These are phyloP conservation scores for Matsumurasca onukii DNA, from an alignment of 1,140 invertebrate genomes.

Conservation along the genomic window DNA sequence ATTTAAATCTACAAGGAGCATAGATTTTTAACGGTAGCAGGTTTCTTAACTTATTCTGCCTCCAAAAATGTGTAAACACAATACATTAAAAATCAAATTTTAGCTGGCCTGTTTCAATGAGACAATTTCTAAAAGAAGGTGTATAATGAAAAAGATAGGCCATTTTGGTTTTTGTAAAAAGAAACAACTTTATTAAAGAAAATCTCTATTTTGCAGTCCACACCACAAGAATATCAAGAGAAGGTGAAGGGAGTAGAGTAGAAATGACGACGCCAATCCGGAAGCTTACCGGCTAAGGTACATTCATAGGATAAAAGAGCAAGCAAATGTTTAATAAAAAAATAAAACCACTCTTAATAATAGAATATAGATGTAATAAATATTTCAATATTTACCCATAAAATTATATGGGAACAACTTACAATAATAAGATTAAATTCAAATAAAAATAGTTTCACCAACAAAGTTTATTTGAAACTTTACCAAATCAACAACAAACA, in stretches of 20 bases:
- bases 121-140: too few species aligned
- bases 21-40: too few species aligned
- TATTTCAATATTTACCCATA: background rate
- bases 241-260: background rate
- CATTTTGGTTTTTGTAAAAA: too few species aligned
- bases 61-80: too few species aligned
- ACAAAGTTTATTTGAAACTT: background rate
- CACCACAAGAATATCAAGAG: background rate
- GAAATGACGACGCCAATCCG: constrained; percentile 18
- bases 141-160: too few species aligned
- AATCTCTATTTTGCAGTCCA: constrained; percentile 17
- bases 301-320: background rate
- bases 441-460: background rate
- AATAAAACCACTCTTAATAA: background rate
- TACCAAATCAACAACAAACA: background rate
- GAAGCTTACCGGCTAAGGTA: constrained; percentile 4
- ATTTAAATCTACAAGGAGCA: too few species aligned
- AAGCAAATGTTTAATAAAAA: background rate
- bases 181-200: too few species aligned
- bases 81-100: too few species aligned
- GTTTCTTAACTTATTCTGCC: too few species aligned
- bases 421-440: background rate
- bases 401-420: background rate
- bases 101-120: too few species aligned
- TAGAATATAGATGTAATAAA: background rate